Evolutionary conservation across 2,113 vertebrate species (phyloP).

Genomic region (Proterorhinus semilunaris): DNA sequence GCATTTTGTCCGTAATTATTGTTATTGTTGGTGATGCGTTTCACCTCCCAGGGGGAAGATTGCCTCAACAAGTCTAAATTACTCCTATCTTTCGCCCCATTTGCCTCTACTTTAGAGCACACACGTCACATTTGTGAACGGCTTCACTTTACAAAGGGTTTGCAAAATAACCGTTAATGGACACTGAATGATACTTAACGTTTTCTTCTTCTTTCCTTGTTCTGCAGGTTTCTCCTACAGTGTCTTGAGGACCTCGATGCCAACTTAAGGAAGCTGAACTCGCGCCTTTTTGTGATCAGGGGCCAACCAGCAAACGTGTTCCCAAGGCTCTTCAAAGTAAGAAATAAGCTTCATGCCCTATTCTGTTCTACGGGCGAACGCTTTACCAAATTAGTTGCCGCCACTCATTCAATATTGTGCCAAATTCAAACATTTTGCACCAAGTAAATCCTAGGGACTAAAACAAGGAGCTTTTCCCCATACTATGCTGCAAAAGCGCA

Average conservation of each 20-base stretch:
- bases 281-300: constrained; percentile 78
- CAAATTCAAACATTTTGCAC: too few relatives aligned
- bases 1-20: neutral
- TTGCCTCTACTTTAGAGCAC: neutral
- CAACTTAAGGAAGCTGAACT: constrained; percentile 78
- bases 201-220: neutral
- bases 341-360: neutral
- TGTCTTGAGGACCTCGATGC: constrained; percentile 79
- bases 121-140: neutral
- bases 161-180: too few relatives aligned
- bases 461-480: too few relatives aligned
- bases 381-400: too few relatives aligned
- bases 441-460: too few relatives aligned
- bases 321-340: constrained; percentile 79
- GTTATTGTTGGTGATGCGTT: too few relatives aligned
- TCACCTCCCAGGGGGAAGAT: too few relatives aligned
- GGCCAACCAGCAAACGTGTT: constrained; percentile 81
- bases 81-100: neutral
- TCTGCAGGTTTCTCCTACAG: constrained; percentile 77
- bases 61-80: neutral
- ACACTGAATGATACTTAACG: too few relatives aligned
- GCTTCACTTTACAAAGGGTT: too few relatives aligned
- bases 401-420: too few relatives aligned
- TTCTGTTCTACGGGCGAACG: too few relatives aligned
- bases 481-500: too few relatives aligned